phyloP scores from a whole-genome alignment of 2,888 invertebrate species.

The Elmis aenea region DNA sequence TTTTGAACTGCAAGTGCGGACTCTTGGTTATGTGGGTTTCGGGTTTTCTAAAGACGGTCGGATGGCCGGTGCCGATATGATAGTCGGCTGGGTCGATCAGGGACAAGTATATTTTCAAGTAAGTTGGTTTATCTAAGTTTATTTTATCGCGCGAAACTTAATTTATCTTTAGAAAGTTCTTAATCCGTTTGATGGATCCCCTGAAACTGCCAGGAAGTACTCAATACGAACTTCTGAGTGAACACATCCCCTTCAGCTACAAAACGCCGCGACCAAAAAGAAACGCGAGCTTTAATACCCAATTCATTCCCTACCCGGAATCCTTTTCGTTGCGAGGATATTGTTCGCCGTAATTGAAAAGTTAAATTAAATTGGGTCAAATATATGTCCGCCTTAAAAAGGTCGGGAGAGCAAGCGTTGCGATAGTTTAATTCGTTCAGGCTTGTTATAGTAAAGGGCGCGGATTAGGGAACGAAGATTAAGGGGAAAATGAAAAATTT shows the following conservation, averaged over 20 bases:
- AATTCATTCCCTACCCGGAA: slow-evolving; percentile 13
- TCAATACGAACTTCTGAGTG: no score
- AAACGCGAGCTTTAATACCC: slow-evolving; percentile 13
- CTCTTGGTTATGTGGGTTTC: slow-evolving; percentile 80
- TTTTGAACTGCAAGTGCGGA: slow-evolving; percentile 78
- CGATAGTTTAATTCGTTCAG: slow-evolving; percentile 14
- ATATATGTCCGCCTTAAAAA: slow-evolving; percentile 17
- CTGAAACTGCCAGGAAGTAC: no score
- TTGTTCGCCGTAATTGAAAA: slow-evolving; percentile 22
- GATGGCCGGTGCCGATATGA: slow-evolving; percentile 79
- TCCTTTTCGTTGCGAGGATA: slow-evolving; percentile 11
- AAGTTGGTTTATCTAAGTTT: slow-evolving; percentile 50
- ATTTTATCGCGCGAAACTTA: no score
- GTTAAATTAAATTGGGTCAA: slow-evolving; percentile 25
- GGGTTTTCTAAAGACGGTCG: slow-evolving; percentile 79
- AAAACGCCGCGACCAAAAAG: slow-evolving; percentile 12
- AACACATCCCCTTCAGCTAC: slow-evolving; percentile 5
- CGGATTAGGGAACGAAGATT: slow-evolving; percentile 15
- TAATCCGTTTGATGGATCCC: neutral
- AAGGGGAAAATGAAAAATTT: slow-evolving; percentile 12
- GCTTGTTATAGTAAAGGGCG: slow-evolving; percentile 14
- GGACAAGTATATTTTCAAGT: slow-evolving; percentile 77
- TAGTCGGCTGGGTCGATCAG: slow-evolving; percentile 85
- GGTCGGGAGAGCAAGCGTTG: slow-evolving; percentile 9
- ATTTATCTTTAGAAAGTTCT: no score